These are phyloP conservation scores for Tinamus guttatus DNA, from an alignment of 2,113 vertebrate species.

Conservation along the genomic window DNA sequence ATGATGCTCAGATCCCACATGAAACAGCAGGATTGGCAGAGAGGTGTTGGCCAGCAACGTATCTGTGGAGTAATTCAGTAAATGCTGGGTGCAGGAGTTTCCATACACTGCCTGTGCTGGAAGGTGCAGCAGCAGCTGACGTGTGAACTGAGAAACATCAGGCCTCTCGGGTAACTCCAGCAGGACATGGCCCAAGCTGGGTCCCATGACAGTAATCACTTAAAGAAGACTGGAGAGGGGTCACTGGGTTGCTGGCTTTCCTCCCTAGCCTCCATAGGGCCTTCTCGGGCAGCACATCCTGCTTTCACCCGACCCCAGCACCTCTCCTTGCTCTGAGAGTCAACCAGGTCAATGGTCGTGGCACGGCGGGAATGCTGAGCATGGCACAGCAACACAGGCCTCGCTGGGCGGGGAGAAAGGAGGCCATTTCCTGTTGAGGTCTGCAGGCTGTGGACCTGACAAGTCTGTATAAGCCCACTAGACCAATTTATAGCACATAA, in stretches of 20 bases:
- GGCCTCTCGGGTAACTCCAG: conserved; percentile 42
- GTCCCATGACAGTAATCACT: conserved; percentile 6
- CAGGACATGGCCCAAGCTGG: background rate
- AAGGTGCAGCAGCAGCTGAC: background rate
- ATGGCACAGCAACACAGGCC: background rate
- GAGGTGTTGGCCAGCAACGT: background rate
- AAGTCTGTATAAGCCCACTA: background rate
- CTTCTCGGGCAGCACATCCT: background rate
- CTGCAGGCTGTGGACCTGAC: background rate
- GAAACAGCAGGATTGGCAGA: background rate
- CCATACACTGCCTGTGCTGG: background rate
- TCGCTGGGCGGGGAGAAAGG: rapidly evolving
- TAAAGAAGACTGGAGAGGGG: background rate
- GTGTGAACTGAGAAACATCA: background rate
- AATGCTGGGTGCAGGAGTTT: conserved; percentile 19
- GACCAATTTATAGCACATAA: rapidly evolving
- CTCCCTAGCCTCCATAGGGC: background rate
- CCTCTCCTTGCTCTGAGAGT: background rate
- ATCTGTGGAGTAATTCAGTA: background rate
- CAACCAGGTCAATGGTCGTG: background rate
- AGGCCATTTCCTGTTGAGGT: background rate
- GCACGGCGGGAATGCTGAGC: too few species aligned
- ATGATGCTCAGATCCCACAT: rapidly evolving
- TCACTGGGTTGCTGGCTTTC: background rate
- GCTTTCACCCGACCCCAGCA: rapidly evolving